Percentiles rank a stretch among this genome's conserved stretches.
Conservation (phyloP, 1,140 invertebrate genomes). For the Bombus haemorrhoidalis region DNA sequence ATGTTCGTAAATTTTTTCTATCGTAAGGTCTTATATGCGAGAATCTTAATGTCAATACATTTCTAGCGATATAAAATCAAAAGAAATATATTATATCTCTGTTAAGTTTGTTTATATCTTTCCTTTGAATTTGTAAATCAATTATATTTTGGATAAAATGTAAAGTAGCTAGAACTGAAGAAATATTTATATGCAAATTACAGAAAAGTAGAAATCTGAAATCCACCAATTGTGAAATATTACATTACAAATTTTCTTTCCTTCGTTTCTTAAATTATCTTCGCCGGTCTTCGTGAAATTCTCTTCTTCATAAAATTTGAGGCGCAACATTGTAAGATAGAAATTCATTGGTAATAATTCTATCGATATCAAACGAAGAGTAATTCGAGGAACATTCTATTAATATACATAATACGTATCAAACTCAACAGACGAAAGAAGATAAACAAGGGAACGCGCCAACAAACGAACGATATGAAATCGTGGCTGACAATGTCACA, state of each 20-base stretch:
- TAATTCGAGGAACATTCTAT: conserved; percentile 9
- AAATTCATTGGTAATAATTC: background rate
- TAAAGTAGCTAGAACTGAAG: background rate
- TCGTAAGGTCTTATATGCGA: too few species aligned
- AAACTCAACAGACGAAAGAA: conserved; percentile 31
- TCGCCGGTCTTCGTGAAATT: background rate
- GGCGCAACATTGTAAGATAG: background rate
- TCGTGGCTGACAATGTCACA: conserved; percentile 30
- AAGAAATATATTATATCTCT: background rate
- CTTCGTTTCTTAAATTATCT: background rate
- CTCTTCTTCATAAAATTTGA: background rate
- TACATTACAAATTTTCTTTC: background rate
- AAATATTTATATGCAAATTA: conserved; percentile 4
- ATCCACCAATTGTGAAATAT: too few species aligned
- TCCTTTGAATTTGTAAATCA: too few species aligned
- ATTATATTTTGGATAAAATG: background rate
- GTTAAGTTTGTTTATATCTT: background rate
- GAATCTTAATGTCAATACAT: background rate
- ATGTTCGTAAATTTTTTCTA: background rate
- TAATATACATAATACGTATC: background rate
- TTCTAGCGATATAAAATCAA: background rate
- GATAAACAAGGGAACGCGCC: conserved; percentile 32
- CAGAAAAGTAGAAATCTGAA: background rate
- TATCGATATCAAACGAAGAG: background rate
- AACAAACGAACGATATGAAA: conserved; percentile 25